Conservation (phyloP, 2,113 vertebrate species). For the Saccopteryx bilineata region DNA sequence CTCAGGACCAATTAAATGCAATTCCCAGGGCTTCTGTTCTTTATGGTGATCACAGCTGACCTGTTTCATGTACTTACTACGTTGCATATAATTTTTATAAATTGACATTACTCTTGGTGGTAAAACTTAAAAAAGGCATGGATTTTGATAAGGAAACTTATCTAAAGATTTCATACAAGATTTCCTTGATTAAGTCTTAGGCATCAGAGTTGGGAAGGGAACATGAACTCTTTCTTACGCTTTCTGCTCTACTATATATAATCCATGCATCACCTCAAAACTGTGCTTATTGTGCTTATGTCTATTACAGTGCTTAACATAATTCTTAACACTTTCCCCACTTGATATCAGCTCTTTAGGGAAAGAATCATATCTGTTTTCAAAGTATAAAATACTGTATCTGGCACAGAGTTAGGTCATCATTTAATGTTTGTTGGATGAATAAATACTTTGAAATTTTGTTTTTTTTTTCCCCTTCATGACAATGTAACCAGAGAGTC, state of each 20-base stretch:
- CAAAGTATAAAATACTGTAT: neutral
- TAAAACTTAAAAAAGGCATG: neutral
- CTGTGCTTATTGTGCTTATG: neutral
- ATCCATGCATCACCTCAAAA: neutral
- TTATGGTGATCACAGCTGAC: neutral
- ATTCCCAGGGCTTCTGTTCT: neutral
- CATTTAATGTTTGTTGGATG: neutral
- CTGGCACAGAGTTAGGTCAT: neutral
- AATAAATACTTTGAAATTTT: neutral
- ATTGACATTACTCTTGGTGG: neutral
- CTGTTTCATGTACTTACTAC: neutral
- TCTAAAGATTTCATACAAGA: neutral
- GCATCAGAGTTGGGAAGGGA: neutral
- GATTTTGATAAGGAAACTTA: neutral
- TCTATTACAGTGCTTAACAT: neutral
- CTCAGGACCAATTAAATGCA: neutral
- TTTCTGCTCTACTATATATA: neutral
- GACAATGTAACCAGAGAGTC: neutral
- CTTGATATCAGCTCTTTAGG: neutral
- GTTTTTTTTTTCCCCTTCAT: neutral
- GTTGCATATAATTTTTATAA: neutral
- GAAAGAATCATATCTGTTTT: neutral
- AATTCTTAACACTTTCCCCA: neutral
- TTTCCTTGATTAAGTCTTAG: neutral
- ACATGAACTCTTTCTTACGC: neutral